Conservation (phyloP, 2,888 invertebrate species). For the Troides aeacus region DNA sequence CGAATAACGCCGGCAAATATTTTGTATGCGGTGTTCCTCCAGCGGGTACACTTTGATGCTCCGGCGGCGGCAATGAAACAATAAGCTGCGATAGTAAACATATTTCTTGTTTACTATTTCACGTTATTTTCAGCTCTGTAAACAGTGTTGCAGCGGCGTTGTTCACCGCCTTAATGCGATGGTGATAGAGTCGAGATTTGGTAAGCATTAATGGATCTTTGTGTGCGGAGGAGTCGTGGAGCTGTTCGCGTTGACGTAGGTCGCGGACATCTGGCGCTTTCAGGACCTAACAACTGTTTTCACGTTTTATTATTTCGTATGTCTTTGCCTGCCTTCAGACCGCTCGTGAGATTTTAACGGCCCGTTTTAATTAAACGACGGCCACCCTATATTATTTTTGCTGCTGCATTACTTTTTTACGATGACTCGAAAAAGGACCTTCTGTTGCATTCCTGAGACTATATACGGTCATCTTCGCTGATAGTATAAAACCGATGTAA, state of each 20-base stretch:
- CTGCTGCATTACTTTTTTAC: no score
- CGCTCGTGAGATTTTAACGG: constrained; percentile 19
- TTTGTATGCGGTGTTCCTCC: constrained; percentile 24
- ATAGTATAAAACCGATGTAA: no score
- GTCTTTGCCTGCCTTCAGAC: constrained; percentile 11
- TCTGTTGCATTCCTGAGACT: no score
- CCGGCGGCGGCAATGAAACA: constrained; percentile 26
- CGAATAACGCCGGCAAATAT: constrained; percentile 28
- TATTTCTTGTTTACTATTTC: constrained; percentile 56
- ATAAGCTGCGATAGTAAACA: constrained; percentile 48
- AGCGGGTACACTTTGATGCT: constrained; percentile 27
- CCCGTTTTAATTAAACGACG: constrained; percentile 17
- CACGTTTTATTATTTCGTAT: constrained; percentile 26
- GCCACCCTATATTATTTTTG: not conserved
- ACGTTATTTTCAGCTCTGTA: constrained; percentile 43
- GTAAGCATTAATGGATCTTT: constrained; percentile 36
- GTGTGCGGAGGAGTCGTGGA: constrained; percentile 28
- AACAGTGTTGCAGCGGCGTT: constrained; percentile 27
- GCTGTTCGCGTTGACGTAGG: constrained; percentile 57
- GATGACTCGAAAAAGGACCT: no score
- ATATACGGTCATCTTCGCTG: no score
- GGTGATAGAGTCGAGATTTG: constrained; percentile 30
- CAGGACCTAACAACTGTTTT: constrained; percentile 28
- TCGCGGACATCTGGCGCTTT: constrained; percentile 61
- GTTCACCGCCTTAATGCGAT: constrained; percentile 9